A percentile compares a stretch with the other conserved stretches of the same genome.
Conservation (phyloP, 2,113 vertebrate genomes). For the Trematomus loennbergii region DNA sequence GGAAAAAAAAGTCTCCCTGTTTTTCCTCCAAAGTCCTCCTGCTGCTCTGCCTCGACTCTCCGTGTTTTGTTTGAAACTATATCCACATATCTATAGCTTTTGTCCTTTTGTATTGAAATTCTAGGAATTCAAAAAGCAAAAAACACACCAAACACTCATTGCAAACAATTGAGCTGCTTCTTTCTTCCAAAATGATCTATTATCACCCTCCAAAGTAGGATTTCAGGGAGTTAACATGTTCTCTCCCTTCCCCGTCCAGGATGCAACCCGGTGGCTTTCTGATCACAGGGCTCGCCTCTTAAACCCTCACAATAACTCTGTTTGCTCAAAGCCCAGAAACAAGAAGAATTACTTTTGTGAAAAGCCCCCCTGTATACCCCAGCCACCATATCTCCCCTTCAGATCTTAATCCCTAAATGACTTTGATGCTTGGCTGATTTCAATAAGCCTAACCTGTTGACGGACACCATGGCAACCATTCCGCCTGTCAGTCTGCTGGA, state of each 20-base stretch:
- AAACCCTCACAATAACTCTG: background rate
- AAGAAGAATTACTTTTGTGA: constrained; percentile 26
- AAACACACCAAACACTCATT: background rate
- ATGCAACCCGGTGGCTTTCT: constrained; percentile 6
- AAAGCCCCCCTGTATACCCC: constrained; percentile 27
- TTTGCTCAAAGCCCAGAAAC: constrained; percentile 32
- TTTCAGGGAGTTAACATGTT: background rate
- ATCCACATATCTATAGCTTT: too few relatives aligned
- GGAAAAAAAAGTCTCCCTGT: too few relatives aligned
- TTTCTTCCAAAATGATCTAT: background rate
- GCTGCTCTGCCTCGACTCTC: too few relatives aligned
- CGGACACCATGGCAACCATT: constrained; percentile 54
- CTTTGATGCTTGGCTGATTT: constrained; percentile 62
- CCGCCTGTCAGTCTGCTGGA: constrained; percentile 48
- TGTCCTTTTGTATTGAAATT: background rate
- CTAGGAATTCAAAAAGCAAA: background rate
- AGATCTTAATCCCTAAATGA: constrained; percentile 60
- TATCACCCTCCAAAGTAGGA: background rate
- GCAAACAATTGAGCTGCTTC: background rate
- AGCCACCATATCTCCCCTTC: background rate
- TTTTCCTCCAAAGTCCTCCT: too few relatives aligned
- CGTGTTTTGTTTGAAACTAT: too few relatives aligned
- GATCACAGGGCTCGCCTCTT: constrained; percentile 9
- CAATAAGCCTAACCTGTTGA: constrained; percentile 59
- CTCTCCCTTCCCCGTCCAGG: background rate